Evolutionary conservation across 2,888 invertebrate species (phyloP).

Genomic region (Scotopteryx bipunctaria): DNA sequence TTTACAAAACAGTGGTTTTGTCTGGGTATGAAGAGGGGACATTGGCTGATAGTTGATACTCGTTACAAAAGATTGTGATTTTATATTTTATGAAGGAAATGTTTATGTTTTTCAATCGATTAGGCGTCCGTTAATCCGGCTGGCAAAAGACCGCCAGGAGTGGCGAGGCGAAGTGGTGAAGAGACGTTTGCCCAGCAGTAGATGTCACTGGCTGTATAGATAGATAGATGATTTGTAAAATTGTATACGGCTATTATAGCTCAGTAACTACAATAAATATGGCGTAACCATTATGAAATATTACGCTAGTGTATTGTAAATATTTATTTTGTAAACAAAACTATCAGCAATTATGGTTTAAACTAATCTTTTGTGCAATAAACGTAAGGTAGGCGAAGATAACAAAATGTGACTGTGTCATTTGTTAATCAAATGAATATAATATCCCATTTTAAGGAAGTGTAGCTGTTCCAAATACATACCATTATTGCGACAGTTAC

Average conservation of each 20-base stretch:
- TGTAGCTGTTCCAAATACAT: too few relatives aligned
- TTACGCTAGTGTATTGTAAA: neutral
- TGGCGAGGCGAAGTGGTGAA: too few relatives aligned
- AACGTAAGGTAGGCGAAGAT: slow-evolving; percentile 3
- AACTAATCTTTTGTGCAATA: slow-evolving; percentile 9
- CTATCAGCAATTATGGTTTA: slow-evolving; percentile 8
- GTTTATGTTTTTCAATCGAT: too few relatives aligned
- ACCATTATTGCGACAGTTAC: too few relatives aligned
- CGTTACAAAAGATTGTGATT: too few relatives aligned
- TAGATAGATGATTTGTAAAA: neutral
- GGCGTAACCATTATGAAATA: neutral
- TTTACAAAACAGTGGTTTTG: slow-evolving; percentile 6
- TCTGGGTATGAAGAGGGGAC: slow-evolving; percentile 8
- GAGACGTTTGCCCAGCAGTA: too few relatives aligned
- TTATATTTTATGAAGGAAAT: too few relatives aligned
- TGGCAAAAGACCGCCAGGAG: too few relatives aligned
- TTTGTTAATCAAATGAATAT: neutral
- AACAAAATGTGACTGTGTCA: slow-evolving; percentile 1
- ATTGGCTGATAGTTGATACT: slow-evolving; percentile 4
- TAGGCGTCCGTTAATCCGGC: too few relatives aligned
- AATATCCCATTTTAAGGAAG: neutral
- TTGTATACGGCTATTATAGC: neutral
- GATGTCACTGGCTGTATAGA: too few relatives aligned
- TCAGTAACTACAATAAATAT: too few relatives aligned
- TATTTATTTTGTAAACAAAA: slow-evolving; percentile 4